Evolutionary conservation across 2,797 vertebrate genomes (phyloP), one percentile per base, ranked within the genome.

Genomic region (Apogon talboti): DNA sequence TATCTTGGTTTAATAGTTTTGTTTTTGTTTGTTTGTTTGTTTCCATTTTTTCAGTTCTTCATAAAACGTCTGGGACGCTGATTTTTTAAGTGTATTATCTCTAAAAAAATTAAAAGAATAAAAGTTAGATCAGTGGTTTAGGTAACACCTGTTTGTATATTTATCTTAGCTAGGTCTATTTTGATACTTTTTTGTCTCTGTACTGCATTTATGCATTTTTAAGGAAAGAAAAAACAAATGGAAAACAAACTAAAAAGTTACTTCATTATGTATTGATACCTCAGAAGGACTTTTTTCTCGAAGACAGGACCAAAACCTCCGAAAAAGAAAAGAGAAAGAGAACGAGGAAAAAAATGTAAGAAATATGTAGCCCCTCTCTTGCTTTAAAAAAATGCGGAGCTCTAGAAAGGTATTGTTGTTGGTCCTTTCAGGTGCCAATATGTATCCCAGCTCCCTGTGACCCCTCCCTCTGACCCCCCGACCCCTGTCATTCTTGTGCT

Each of bases 131-230:
- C 92, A 93, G 94, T 94, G 93, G 93, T 94, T 94, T 94, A 94
- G 94, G 91, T 93, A 93, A 94, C 90, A 92, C 91, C 91, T 93
- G 94, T 95, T 95, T 95, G 94, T 95, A 95, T 95, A 95, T 94
- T 95, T 95, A 95, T 95, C 94, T 94, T 95, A 95, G 94, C 92
- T 95, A 95, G 94, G 92, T 93, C 92, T 94, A 94, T 95, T 95
- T 95, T 95, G 94, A 94, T 95, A 95, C 93, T 91, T 94, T 94
- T 94, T 92, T 93, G 93, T 94, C 92, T 94, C 94, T 93, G 93
- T 95, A 93, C 91, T 93, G 93, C 93, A 92, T 93, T 95, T 94
- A 93, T 94, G 93, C 92, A 92, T 94, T 95, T 95, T 94, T 94
- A 94, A 92, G 92, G 93, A 92, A 93, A 93, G 90, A 92, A 89